Conservation (phyloP, 1,140 invertebrate genomes). For the Zelostemma sp. region DNA sequence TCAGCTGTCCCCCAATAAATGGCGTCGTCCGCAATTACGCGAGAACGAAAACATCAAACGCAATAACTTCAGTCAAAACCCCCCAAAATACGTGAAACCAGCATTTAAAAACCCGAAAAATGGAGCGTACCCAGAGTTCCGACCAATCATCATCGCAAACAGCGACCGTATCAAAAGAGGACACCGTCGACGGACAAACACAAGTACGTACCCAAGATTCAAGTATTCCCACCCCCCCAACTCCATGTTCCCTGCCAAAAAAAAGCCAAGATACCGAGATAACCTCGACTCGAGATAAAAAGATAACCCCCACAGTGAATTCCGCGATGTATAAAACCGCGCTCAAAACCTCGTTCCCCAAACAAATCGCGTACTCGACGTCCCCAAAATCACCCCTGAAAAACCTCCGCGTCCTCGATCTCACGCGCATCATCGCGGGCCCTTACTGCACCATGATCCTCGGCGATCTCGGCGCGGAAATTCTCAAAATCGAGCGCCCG, state of each 20-base stretch:
- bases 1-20: too few relatives aligned
- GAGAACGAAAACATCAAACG: too few relatives aligned
- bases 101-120: too few relatives aligned
- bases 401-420: slow-evolving; percentile 83
- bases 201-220: neutral
- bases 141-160: slow-evolving; percentile 6
- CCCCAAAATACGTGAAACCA: too few relatives aligned
- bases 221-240: slow-evolving; percentile 1
- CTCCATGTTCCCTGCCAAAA: neutral
- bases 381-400: slow-evolving; percentile 71
- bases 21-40: too few relatives aligned
- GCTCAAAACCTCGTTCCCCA: too few relatives aligned
- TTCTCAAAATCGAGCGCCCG: slow-evolving; percentile 91
- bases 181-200: slow-evolving; percentile 3
- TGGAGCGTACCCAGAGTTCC: slow-evolving; percentile 1
- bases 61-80: too few relatives aligned
- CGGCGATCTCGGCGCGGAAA: slow-evolving; percentile 93
- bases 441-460: slow-evolving; percentile 90
- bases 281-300: neutral
- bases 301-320: too few relatives aligned
- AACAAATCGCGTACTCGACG: too few relatives aligned
- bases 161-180: neutral
- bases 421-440: slow-evolving; percentile 86
- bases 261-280: neutral
- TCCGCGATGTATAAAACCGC: too few relatives aligned